A percentile compares a stretch with the other conserved stretches of the same genome.
Evolutionary conservation across 2,113 vertebrate species (phyloP).

Genomic region (Struthidea cinerea): DNA sequence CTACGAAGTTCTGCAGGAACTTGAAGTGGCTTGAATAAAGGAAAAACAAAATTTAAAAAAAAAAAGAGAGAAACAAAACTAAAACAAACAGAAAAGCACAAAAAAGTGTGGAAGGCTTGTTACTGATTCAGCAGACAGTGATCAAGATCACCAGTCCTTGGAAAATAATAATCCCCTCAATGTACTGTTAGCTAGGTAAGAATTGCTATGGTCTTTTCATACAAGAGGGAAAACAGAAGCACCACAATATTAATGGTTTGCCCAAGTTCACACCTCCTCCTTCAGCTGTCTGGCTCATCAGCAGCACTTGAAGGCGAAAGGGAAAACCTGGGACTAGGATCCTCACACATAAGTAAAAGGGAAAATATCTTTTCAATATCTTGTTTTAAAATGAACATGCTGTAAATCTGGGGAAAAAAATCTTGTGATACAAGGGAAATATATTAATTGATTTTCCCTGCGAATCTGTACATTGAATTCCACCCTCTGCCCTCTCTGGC

Average conservation of each 20-base stretch:
- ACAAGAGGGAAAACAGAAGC: not conserved
- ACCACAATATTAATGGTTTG: not conserved
- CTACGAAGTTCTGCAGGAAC: not conserved
- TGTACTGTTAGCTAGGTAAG: not conserved
- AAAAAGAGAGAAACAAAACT: not conserved
- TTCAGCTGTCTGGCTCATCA: not conserved
- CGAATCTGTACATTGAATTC: not conserved
- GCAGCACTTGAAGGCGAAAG: not conserved
- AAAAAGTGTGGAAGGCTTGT: not conserved
- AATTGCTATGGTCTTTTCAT: not conserved
- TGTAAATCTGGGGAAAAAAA: not conserved
- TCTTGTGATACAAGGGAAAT: not conserved
- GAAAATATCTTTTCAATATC: not conserved
- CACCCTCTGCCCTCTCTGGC: not conserved
- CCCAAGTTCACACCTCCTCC: not conserved
- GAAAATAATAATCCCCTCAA: not conserved
- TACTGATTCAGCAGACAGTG: not conserved
- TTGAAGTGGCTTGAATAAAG: not conserved
- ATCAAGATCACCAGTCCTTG: not conserved
- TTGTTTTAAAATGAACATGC: not conserved
- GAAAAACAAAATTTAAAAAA: rapidly evolving
- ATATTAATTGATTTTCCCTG: not conserved
- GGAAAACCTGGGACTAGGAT: not conserved
- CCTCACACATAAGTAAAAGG: not conserved
- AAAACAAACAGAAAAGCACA: not conserved